A percentile compares a stretch with the other conserved stretches of the same genome.
Conservation (phyloP, 2,888 invertebrate genomes). For the Tenodera sinensis region DNA sequence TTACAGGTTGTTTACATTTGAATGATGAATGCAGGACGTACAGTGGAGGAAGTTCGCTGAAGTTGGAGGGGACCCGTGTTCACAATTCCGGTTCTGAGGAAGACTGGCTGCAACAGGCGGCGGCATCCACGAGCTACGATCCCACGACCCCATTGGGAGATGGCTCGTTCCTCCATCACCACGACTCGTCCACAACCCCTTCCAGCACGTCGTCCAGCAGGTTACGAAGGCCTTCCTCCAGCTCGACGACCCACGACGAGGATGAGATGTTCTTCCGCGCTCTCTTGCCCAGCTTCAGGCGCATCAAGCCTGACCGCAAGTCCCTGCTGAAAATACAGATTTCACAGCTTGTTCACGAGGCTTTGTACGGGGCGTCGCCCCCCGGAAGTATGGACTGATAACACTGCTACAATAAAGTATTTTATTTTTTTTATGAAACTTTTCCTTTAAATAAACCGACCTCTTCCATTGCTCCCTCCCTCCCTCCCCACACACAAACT, state of each 20-base stretch:
- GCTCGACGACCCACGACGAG: background rate
- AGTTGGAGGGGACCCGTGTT: background rate
- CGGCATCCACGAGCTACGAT: background rate
- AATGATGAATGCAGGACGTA: background rate
- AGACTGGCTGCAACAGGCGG: background rate
- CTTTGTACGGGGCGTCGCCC: background rate
- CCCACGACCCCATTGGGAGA: background rate
- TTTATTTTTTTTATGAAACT: too few species aligned
- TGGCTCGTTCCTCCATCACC: background rate
- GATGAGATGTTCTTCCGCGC: background rate
- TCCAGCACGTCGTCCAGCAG: background rate
- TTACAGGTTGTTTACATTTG: background rate
- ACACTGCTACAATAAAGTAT: too few species aligned
- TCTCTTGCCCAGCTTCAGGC: background rate
- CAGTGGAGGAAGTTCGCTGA: background rate
- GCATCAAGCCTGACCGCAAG: slow-evolving; percentile 8
- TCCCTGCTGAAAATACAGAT: slow-evolving; percentile 14
- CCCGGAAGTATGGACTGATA: background rate
- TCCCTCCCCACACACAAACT: too few species aligned
- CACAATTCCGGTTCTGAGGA: background rate
- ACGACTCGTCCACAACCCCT: background rate
- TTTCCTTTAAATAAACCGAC: too few species aligned
- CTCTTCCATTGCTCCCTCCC: too few species aligned
- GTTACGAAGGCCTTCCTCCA: background rate
- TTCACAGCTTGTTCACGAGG: background rate